These are phyloP conservation scores for Ylistrum balloti DNA, from an alignment of 1,140 invertebrate genomes.

Conservation along the genomic window DNA sequence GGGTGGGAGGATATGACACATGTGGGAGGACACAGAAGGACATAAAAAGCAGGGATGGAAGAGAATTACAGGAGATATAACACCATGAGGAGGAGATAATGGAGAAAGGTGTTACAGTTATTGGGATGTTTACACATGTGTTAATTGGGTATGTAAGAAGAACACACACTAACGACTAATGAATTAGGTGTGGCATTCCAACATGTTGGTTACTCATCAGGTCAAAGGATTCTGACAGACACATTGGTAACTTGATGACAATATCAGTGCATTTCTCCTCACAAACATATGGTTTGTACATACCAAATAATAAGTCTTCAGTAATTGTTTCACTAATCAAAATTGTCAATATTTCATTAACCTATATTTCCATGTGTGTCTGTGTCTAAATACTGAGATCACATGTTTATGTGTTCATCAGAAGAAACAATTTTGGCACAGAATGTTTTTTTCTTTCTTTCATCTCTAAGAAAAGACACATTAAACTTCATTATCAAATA, in stretches of 20 bases:
- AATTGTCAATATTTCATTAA: too few relatives aligned
- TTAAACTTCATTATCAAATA: not conserved
- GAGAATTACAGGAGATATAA: too few relatives aligned
- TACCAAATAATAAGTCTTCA: too few relatives aligned
- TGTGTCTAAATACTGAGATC: too few relatives aligned
- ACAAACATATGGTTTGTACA: too few relatives aligned
- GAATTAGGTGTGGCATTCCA: not conserved
- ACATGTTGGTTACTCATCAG: not conserved
- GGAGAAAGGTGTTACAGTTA: not conserved
- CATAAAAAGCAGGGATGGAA: too few relatives aligned
- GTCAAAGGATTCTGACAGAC: not conserved
- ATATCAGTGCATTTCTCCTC: too few relatives aligned
- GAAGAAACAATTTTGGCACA: not conserved
- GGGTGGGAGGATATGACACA: too few relatives aligned
- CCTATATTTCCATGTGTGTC: too few relatives aligned
- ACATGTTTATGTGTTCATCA: not conserved
- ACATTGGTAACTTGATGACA: too few relatives aligned
- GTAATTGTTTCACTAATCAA: too few relatives aligned
- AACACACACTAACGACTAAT: conserved; percentile 27
- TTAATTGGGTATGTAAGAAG: not conserved
- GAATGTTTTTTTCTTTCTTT: not conserved
- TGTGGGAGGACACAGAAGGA: too few relatives aligned
- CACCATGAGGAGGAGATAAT: not conserved
- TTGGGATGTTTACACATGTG: not conserved
- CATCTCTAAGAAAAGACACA: not conserved